phyloP scores from a whole-genome alignment of 2,113 vertebrate genomes.

The Pseudopipra pipra region DNA sequence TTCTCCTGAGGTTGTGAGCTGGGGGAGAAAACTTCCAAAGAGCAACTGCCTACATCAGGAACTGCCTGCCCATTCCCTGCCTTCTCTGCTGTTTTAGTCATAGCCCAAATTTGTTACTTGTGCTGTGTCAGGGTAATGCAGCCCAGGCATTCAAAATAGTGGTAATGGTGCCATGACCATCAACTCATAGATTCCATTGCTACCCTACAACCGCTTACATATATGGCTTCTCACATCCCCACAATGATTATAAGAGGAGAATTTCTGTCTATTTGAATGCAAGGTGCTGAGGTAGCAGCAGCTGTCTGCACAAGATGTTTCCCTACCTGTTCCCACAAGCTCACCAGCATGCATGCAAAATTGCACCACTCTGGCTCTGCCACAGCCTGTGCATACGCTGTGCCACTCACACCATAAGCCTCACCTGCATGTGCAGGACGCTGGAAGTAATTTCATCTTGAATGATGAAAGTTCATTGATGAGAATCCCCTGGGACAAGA shows the following conservation, averaged over 20 bases:
- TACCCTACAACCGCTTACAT: not conserved
- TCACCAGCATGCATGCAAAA: not conserved
- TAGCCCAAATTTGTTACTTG: not conserved
- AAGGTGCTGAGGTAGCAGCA: not conserved
- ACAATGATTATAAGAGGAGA: not conserved
- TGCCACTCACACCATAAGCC: not conserved
- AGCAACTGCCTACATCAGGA: not conserved
- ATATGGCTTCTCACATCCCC: not conserved
- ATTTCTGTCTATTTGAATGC: not conserved
- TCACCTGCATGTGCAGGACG: not conserved
- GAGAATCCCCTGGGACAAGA: not conserved
- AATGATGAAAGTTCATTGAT: accelerated
- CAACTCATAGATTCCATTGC: not conserved
- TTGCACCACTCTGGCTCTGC: not conserved
- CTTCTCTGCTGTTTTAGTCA: not conserved
- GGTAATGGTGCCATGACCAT: not conserved
- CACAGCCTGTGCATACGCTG: not conserved
- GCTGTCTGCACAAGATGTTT: not conserved
- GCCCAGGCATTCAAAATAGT: not conserved
- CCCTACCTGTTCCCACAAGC: not conserved
- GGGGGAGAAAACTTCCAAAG: not conserved
- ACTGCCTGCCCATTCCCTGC: not conserved
- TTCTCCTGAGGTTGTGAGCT: not conserved
- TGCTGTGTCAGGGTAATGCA: not conserved
- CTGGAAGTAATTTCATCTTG: not conserved